Percentiles rank a stretch among this genome's conserved stretches.
phyloP scores from a whole-genome alignment of 2,113 vertebrate species.

The Polypterus bichir region DNA sequence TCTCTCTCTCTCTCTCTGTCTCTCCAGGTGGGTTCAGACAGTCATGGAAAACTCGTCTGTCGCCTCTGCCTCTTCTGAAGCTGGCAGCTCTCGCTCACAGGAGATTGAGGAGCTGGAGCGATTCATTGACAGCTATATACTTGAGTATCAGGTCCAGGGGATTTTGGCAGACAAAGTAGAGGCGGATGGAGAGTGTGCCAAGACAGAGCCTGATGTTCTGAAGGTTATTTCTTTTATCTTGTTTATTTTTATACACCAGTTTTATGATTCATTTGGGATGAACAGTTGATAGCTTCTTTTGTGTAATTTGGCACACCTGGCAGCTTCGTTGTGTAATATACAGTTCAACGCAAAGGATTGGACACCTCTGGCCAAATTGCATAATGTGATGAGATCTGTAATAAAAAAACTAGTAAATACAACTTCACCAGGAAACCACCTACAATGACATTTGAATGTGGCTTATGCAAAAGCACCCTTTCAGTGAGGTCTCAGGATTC shows the following conservation, averaged over 20 bases:
- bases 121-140: constrained; percentile 93
- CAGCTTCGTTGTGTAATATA: no score
- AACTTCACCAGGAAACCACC: no score
- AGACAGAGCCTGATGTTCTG: constrained; percentile 48
- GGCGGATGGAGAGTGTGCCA: constrained; percentile 59
- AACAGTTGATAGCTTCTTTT: constrained; percentile 36
- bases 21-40: constrained; percentile 15
- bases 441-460: no score
- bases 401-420: no score
- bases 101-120: constrained; percentile 93
- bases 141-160: constrained; percentile 96
- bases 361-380: no score
- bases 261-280: constrained; percentile 53
- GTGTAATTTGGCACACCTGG: no score
- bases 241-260: constrained; percentile 1
- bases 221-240: no score
- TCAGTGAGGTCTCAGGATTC: no score
- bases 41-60: constrained; percentile 92
- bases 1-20: constrained; percentile 17
- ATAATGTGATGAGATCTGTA: no score
- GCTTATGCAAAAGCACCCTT: no score
- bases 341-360: no score
- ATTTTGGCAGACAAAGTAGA: constrained; percentile 75
- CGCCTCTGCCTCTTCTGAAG: constrained; percentile 86
- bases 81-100: constrained; percentile 88